A percentile compares a stretch with the other conserved stretches of the same genome.
Evolutionary conservation across 1,140 invertebrate species (phyloP).

Genomic region (Sinella curviseta): DNA sequence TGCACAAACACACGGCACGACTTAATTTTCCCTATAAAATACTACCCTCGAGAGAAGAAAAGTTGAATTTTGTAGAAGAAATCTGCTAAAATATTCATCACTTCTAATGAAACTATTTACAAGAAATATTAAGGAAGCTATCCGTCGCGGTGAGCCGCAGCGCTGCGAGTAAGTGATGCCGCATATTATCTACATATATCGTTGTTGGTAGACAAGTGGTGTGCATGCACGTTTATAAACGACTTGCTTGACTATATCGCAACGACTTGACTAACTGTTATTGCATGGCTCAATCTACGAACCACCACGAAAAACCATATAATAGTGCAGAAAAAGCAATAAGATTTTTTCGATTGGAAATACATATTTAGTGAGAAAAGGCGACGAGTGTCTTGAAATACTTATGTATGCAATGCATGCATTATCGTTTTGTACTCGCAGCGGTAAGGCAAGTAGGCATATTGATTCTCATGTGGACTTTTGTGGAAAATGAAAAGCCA

Average conservation of each 20-base stretch:
- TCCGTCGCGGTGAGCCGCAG: too few species aligned
- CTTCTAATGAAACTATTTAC: conserved; percentile 24
- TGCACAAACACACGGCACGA: too few species aligned
- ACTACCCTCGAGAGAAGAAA: too few species aligned
- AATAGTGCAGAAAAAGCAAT: not conserved
- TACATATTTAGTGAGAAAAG: conserved; percentile 10
- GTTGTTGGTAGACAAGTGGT: too few species aligned
- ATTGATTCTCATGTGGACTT: not conserved
- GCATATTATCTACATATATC: too few species aligned
- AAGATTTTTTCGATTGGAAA: conserved; percentile 4
- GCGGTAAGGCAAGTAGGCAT: not conserved
- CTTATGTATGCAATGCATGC: not conserved
- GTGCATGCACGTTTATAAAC: too few species aligned
- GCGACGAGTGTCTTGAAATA: not conserved
- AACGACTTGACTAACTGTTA: too few species aligned
- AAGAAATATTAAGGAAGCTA: conserved; percentile 8
- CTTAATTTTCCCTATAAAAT: too few species aligned
- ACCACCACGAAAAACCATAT: not conserved
- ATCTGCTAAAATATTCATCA: conserved; percentile 1
- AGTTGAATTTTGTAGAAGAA: too few species aligned
- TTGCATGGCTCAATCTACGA: not conserved
- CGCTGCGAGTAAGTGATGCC: too few species aligned
- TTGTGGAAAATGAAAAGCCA: not conserved
- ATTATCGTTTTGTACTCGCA: not conserved
- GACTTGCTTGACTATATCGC: too few species aligned